Conservation (phyloP, 2,113 vertebrate species). For the Oreotrochilus melanogaster region DNA sequence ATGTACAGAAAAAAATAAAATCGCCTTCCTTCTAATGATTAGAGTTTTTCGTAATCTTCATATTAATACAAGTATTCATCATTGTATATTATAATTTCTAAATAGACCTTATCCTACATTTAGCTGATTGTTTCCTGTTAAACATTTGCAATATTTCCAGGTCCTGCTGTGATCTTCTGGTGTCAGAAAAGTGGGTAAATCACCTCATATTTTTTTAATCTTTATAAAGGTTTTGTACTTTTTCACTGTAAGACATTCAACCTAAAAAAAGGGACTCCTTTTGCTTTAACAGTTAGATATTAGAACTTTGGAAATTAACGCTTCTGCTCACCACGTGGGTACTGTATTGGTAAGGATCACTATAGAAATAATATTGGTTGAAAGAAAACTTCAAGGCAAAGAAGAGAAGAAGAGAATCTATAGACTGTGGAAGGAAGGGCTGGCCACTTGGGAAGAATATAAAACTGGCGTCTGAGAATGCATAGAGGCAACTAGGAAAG, state of each 20-base stretch:
- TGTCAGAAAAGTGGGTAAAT: background rate
- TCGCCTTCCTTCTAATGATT: background rate
- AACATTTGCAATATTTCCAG: slow-evolving; percentile 8
- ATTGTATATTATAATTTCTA: slow-evolving; percentile 11
- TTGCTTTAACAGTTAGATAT: background rate
- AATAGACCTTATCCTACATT: background rate
- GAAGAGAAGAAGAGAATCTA: too few species aligned
- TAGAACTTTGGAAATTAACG: background rate
- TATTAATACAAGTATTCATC: slow-evolving; percentile 25
- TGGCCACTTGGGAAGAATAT: too few species aligned
- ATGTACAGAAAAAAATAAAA: background rate
- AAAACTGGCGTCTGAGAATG: too few species aligned
- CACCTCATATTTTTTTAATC: background rate
- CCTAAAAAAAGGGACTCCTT: background rate
- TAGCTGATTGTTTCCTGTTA: slow-evolving; percentile 49
- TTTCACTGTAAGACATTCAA: background rate
- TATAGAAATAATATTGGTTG: background rate
- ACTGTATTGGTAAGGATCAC: background rate
- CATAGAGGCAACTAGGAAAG: too few species aligned
- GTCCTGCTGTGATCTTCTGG: background rate
- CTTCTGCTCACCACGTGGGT: rapidly evolving
- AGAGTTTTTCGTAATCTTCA: background rate
- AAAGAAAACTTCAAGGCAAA: background rate
- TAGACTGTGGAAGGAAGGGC: too few species aligned
- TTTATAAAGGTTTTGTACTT: background rate